phyloP scores from a whole-genome alignment of 1,140 invertebrate species.

The Dufourea novaeangliae region DNA sequence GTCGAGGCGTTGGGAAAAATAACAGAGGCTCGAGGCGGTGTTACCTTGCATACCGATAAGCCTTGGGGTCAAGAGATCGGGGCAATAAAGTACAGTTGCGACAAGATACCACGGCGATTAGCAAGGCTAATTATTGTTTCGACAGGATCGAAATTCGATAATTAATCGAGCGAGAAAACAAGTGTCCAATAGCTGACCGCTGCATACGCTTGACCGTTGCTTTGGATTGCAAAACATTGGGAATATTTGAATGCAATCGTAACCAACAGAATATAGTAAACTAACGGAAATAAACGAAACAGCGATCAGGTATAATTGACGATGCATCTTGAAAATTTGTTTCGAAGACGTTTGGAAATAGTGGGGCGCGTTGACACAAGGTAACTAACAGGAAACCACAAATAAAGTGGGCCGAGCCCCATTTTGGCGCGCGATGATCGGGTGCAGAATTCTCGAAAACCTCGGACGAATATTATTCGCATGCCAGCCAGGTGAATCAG shows the following conservation, averaged over 20 bases:
- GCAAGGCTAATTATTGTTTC: conserved; percentile 17
- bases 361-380: conserved; percentile 7
- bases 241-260: too few relatives aligned
- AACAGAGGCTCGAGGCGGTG: not conserved
- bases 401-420: conserved; percentile 25
- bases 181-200: not conserved
- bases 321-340: not conserved
- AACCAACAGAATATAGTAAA: too few relatives aligned
- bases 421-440: conserved; percentile 43
- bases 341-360: not conserved
- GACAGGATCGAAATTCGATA: conserved; percentile 10
- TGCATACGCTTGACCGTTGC: not conserved
- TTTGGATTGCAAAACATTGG: not conserved
- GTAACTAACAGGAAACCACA: conserved; percentile 25
- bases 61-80: conserved; percentile 1
- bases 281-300: not conserved
- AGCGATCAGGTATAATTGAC: too few relatives aligned
- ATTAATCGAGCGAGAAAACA: not conserved
- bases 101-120: conserved; percentile 4
- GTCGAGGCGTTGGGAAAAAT: not conserved
- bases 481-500: conserved; percentile 60
- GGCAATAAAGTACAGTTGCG: conserved; percentile 5
- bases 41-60: not conserved
- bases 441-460: conserved; percentile 41
- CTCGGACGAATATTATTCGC: conserved; percentile 42